Evolutionary conservation across 1,140 invertebrate species (phyloP), one percentile per base, ranked within the genome.

Genomic region (Triops longicaudatus): DNA sequence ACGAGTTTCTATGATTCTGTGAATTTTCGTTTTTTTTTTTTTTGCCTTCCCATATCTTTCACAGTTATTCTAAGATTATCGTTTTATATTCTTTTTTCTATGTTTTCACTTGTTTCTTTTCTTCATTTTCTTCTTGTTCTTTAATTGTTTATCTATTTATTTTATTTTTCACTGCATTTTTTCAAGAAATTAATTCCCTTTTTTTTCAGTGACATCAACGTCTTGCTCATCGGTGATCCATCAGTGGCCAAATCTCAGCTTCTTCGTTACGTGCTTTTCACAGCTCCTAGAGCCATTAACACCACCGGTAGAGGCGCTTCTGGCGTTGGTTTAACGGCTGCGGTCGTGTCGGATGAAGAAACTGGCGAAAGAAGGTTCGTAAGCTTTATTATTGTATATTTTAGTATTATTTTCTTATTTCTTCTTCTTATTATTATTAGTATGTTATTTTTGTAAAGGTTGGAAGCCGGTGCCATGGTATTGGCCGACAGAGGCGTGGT

Each of bases 381-480:
- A 17, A 43, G 28, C 14, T 71, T 75, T 72, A 42, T 11, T 73
- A 22, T 77, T 28, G 26, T 37, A 76, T 4, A 78, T 71, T 78
- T 43, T 76, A n/a, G 17, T n/a, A 73, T 31, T 74, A 72, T 5
- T 75, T 80, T 83, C 83, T 79, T 37, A 37, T 37, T 37, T n/a
- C n/a, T n/a, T n/a, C n/a, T n/a, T n/a, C n/a, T n/a, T n/a, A n/a
- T n/a, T n/a, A n/a, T n/a, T n/a, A n/a, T n/a, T n/a, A n/a, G n/a
- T n/a, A n/a, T n/a, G n/a, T n/a, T n/a, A n/a, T n/a, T n/a, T n/a
- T n/a, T n/a, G n/a, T n/a, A 7, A 37, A 89, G 96, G 77, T 83
- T 99, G 26, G 98, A 99, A 87, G 98, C 97, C 6, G 98, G 98
- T 82, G 98, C 98, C 79, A 99, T 99, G 98, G 98, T 99, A n/a